Evolutionary conservation across 2,888 invertebrate species (phyloP).

Genomic region (Notodonta dromedarius): DNA sequence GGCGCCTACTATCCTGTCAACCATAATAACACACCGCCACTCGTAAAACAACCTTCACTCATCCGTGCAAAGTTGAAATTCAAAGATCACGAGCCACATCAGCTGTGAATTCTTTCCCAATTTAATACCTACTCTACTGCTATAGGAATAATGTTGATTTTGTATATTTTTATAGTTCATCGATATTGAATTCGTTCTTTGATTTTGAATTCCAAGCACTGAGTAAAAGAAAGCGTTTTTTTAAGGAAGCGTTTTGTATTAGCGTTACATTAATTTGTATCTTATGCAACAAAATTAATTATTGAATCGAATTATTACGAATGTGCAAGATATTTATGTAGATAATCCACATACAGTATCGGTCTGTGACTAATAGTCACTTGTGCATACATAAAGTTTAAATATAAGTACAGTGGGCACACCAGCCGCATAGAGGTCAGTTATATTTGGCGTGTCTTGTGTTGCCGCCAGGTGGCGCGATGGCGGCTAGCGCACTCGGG

Average conservation of each 20-base stretch:
- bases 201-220: constrained; percentile 79
- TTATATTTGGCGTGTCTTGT: constrained; percentile 64
- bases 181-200: constrained; percentile 66
- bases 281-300: constrained; percentile 48
- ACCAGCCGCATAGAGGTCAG: constrained; percentile 36
- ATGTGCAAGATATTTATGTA: constrained; percentile 16
- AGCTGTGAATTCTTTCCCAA: constrained; percentile 51
- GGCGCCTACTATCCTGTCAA: constrained; percentile 81
- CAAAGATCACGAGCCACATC: constrained; percentile 30
- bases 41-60: constrained; percentile 39
- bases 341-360: constrained; percentile 9
- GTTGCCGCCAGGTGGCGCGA: constrained; percentile 60
- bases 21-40: constrained; percentile 43
- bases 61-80: constrained; percentile 31
- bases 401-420: constrained; percentile 29
- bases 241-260: constrained; percentile 60
- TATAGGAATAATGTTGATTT: constrained; percentile 38
- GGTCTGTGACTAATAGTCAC: constrained; percentile 33
- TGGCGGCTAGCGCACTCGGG: constrained; percentile 43
- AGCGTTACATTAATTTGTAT: constrained; percentile 58
- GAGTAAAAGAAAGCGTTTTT: constrained; percentile 79
- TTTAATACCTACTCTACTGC: constrained; percentile 47
- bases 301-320: constrained; percentile 16
- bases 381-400: constrained; percentile 34
- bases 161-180: constrained; percentile 17